Evolutionary conservation across 1,140 invertebrate genomes (phyloP).

Genomic region (Polypedilum vanderplanki): DNA sequence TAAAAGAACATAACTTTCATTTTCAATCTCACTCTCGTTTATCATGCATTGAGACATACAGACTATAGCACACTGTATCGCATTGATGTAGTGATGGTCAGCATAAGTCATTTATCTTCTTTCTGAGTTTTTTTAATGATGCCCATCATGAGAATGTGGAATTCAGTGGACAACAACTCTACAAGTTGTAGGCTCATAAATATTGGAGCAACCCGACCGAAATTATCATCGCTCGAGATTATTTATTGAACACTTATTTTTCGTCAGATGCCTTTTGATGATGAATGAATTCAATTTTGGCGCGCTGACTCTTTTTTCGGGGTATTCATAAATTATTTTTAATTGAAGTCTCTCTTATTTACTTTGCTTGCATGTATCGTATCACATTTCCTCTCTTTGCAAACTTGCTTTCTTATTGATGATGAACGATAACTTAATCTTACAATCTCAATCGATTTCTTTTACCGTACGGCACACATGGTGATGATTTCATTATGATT

Average conservation of each 20-base stretch:
- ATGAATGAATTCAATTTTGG: constrained; percentile 3
- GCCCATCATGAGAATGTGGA: not conserved
- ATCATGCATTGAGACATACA: not conserved
- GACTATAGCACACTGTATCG: not conserved
- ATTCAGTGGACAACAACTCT: not conserved
- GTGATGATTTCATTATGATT: constrained; percentile 13
- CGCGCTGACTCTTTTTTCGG: not conserved
- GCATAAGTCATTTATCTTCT: constrained; percentile 4
- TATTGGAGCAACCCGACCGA: not conserved
- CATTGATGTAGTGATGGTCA: not conserved
- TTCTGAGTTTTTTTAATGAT: not conserved
- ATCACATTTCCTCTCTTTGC: not conserved
- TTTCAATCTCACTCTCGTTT: constrained; percentile 21
- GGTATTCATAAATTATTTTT: constrained; percentile 15
- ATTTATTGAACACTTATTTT: constrained; percentile 15
- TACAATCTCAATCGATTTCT: not conserved
- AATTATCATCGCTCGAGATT: constrained; percentile 5
- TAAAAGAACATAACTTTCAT: constrained; percentile 21
- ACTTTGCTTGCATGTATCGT: not conserved
- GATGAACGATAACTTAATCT: constrained; percentile 18
- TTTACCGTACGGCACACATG: not conserved
- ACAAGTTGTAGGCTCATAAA: not conserved
- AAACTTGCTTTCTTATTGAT: not conserved
- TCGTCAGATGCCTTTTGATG: not conserved
- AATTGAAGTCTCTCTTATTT: not conserved